phyloP scores from a whole-genome alignment of 1,140 invertebrate genomes.

The Coenobita brevimanus region DNA sequence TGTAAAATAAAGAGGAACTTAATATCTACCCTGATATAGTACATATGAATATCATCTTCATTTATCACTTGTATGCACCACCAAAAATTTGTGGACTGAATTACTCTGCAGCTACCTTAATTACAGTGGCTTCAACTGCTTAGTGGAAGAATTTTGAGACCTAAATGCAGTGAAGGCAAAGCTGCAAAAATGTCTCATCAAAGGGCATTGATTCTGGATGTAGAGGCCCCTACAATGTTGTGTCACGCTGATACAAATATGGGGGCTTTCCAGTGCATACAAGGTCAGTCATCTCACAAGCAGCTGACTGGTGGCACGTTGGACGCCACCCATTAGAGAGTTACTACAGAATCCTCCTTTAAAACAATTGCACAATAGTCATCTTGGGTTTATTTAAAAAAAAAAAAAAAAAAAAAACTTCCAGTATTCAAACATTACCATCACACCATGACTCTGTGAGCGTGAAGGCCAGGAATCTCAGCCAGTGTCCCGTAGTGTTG shows the following conservation, averaged over 20 bases:
- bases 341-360: slow-evolving; percentile 27
- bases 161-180: slow-evolving; percentile 60
- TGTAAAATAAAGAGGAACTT: slow-evolving; percentile 68
- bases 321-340: not conserved
- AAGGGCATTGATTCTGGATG: not conserved
- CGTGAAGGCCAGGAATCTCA: slow-evolving; percentile 44
- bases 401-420: not conserved
- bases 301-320: not conserved
- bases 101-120: slow-evolving; percentile 49
- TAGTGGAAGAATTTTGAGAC: slow-evolving; percentile 51
- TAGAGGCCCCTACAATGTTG: not conserved
- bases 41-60: slow-evolving; percentile 65
- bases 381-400: not conserved
- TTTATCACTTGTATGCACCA: slow-evolving; percentile 65
- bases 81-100: slow-evolving; percentile 60
- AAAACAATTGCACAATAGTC: slow-evolving; percentile 7
- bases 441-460: not conserved
- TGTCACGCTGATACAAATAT: slow-evolving; percentile 1
- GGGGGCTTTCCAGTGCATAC: slow-evolving; percentile 54
- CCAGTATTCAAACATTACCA: not conserved
- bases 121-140: slow-evolving; percentile 29
- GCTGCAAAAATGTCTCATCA: slow-evolving; percentile 24
- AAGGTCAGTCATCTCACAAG: slow-evolving; percentile 40
- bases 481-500: not conserved
- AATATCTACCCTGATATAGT: slow-evolving; percentile 69